Percentiles rank a stretch among this genome's conserved stretches.
Evolutionary conservation across 2,888 invertebrate genomes (phyloP).

Genomic region (Mycogona germanica): DNA sequence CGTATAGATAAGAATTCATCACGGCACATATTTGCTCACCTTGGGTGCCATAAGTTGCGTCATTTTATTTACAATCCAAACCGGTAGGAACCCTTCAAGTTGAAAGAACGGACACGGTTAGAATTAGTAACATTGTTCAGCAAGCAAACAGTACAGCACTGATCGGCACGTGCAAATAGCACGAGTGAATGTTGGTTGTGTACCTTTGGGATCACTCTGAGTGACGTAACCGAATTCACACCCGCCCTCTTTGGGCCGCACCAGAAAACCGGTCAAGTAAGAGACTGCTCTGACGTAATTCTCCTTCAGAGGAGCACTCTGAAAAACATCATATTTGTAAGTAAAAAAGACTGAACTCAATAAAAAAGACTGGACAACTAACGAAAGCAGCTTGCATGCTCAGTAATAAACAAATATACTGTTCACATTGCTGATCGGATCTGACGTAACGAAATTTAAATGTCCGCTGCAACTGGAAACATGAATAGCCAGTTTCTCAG

Average conservation of each 20-base stretch:
- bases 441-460: no score
- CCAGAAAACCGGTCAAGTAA: constrained; percentile 53
- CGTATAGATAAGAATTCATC: neutral
- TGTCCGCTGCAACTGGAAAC: no score
- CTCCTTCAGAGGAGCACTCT: constrained; percentile 60
- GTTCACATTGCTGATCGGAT: no score
- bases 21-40: no score
- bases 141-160: neutral
- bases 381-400: no score
- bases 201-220: constrained; percentile 78
- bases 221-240: constrained; percentile 78
- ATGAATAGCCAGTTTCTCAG: no score
- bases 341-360: neutral
- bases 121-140: neutral
- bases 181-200: constrained; percentile 27
- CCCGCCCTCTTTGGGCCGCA: constrained; percentile 47
- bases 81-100: constrained; percentile 52
- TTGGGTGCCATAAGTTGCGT: constrained; percentile 79
- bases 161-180: neutral
- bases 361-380: neutral
- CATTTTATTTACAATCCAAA: constrained; percentile 78
- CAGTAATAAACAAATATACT: no score
- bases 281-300: constrained; percentile 57
- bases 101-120: no score
- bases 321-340: constrained; percentile 20